Evolutionary conservation across 2,797 vertebrate species (phyloP).

Genomic region (Agapornis canus): DNA sequence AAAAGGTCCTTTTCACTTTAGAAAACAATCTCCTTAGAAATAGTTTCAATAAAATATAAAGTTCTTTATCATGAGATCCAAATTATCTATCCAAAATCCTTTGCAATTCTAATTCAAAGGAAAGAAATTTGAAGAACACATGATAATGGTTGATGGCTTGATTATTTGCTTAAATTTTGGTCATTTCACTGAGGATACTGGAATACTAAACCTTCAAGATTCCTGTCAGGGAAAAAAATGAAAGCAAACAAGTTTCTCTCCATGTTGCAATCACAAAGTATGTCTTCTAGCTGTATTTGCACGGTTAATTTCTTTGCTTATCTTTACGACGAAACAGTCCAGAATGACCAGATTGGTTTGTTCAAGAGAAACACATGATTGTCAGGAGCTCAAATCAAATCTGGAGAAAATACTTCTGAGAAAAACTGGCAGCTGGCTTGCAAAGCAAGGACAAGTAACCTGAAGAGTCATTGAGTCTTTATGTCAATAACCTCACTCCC

Average conservation of each 20-base stretch:
- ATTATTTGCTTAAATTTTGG: not conserved
- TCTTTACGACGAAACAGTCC: not conserved
- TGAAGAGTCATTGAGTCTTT: rapidly evolving
- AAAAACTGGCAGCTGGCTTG: not conserved
- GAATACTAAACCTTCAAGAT: not conserved
- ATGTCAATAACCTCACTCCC: rapidly evolving
- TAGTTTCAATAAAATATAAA: not conserved
- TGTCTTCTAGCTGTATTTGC: not conserved
- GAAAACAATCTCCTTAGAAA: not conserved
- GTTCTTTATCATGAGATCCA: not conserved
- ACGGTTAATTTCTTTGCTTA: not conserved
- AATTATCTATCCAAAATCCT: not conserved
- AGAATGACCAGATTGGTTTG: not conserved
- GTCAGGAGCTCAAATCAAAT: not conserved
- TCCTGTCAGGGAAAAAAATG: rapidly evolving
- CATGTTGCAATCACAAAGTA: not conserved
- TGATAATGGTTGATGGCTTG: rapidly evolving
- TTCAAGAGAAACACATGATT: not conserved
- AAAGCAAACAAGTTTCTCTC: rapidly evolving
- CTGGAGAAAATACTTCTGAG: not conserved
- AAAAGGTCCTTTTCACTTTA: not conserved
- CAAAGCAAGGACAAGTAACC: not conserved
- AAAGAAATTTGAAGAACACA: not conserved
- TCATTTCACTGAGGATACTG: not conserved
- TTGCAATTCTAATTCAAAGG: not conserved